A percentile compares a stretch with the other conserved stretches of the same genome.
phyloP scores from a whole-genome alignment of 2,113 vertebrate genomes.

The Herpailurus yagouaroundi region DNA sequence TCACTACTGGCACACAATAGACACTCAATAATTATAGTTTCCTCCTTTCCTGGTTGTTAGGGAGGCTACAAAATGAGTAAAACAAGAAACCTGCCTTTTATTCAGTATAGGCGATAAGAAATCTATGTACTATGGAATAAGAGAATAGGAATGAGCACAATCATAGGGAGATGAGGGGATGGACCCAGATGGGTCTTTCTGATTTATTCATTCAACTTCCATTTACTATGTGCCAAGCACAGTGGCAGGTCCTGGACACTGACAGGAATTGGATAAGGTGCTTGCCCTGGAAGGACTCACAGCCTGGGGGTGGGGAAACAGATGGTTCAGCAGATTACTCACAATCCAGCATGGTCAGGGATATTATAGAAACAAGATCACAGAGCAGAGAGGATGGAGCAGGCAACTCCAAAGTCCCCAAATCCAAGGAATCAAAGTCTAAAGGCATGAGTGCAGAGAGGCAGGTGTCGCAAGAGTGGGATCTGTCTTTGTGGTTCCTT shows the following conservation, averaged over 20 bases:
- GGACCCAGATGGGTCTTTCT: conserved; percentile 19
- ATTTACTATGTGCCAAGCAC: conserved; percentile 14
- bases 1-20: conserved; percentile 40
- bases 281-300: conserved; percentile 14
- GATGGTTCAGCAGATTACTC: conserved; percentile 57
- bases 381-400: background rate
- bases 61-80: conserved; percentile 27
- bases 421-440: background rate
- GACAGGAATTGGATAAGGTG: background rate
- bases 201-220: background rate
- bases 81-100: conserved; percentile 3
- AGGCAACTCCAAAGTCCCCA: background rate
- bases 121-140: background rate
- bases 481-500: background rate
- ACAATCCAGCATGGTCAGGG: background rate
- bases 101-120: conserved; percentile 33
- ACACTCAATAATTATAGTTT: conserved; percentile 19
- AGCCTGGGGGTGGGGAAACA: background rate
- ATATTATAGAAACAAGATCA: background rate
- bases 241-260: background rate
- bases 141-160: background rate
- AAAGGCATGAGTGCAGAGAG: background rate
- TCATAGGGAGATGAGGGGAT: background rate
- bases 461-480: background rate
- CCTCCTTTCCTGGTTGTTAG: background rate